Evolutionary conservation across 2,113 vertebrate species (phyloP).

Genomic region (Pedionomus torquatus): DNA sequence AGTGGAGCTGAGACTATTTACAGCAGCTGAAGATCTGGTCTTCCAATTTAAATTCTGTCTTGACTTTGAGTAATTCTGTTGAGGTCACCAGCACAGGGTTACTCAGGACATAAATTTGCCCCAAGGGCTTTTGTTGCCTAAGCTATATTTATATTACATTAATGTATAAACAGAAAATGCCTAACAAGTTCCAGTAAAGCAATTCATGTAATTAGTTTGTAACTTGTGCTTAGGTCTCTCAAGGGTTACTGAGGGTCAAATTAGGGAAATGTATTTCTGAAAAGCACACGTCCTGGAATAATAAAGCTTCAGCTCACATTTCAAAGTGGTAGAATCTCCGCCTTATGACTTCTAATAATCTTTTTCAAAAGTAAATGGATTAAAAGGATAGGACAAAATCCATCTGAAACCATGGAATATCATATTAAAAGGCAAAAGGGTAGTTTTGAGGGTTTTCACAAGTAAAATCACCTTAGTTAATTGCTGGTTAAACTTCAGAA

Average conservation of each 20-base stretch:
- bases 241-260: constrained; percentile 48
- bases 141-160: constrained; percentile 62
- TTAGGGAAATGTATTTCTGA: not conserved
- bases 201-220: constrained; percentile 44
- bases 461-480: not conserved
- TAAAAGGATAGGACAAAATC: not conserved
- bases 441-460: not conserved
- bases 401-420: not conserved
- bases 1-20: not conserved
- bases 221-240: constrained; percentile 35
- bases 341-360: not conserved
- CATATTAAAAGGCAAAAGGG: not conserved
- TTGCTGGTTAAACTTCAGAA: not conserved
- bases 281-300: constrained; percentile 16
- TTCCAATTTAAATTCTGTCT: constrained; percentile 61
- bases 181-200: constrained; percentile 42
- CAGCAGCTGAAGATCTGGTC: constrained; percentile 34
- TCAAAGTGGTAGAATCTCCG: not conserved
- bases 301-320: not conserved
- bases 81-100: constrained; percentile 64
- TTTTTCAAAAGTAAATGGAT: not conserved
- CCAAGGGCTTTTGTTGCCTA: constrained; percentile 54
- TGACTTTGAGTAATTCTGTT: constrained; percentile 65
- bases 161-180: constrained; percentile 68
- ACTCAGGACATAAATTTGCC: constrained; percentile 52